phyloP scores from a whole-genome alignment of 64 coral and sea anemone genomes.

The Porites australiensis region DNA sequence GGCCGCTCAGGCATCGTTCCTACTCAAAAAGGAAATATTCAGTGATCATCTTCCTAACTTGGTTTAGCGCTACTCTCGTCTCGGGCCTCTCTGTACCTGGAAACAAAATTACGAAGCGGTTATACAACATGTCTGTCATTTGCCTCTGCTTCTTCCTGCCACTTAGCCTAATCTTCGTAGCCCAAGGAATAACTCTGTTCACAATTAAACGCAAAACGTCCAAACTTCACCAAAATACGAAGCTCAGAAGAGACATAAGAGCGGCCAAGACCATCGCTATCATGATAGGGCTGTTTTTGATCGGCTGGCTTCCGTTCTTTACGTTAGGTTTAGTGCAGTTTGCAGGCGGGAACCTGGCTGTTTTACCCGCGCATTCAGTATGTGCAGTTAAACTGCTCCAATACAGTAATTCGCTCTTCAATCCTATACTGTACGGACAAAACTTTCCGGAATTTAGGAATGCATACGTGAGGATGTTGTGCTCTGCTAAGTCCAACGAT shows the following conservation, averaged over 20 bases:
- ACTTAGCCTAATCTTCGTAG: conserved; percentile 45
- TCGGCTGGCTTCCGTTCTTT: conserved; percentile 89
- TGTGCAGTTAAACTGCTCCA: conserved; percentile 86
- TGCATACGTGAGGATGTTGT: conserved; percentile 64
- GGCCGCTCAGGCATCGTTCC: conserved; percentile 80
- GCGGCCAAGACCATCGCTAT: conserved; percentile 74
- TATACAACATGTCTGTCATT: conserved; percentile 80
- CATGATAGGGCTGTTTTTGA: conserved; percentile 77
- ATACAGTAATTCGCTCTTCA: conserved; percentile 84
- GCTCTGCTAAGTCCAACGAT: neutral
- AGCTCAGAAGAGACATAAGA: conserved; percentile 44
- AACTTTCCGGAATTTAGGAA: conserved; percentile 87
- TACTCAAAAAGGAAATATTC: conserved; percentile 73
- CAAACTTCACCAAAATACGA: conserved; percentile 2
- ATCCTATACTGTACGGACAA: conserved; percentile 84
- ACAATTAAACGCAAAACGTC: conserved; percentile 47
- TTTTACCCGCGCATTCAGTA: conserved; percentile 48
- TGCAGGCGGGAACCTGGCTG: neutral
- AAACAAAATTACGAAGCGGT: conserved; percentile 52
- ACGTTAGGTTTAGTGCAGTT: conserved; percentile 31
- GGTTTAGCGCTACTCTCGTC: conserved; percentile 50
- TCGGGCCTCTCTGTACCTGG: conserved; percentile 63
- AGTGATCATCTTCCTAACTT: conserved; percentile 50
- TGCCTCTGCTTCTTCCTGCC: conserved; percentile 82
- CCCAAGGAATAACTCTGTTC: conserved; percentile 58